phyloP scores from a whole-genome alignment of 2,888 invertebrate genomes.

The Yponomeuta plumbellus region DNA sequence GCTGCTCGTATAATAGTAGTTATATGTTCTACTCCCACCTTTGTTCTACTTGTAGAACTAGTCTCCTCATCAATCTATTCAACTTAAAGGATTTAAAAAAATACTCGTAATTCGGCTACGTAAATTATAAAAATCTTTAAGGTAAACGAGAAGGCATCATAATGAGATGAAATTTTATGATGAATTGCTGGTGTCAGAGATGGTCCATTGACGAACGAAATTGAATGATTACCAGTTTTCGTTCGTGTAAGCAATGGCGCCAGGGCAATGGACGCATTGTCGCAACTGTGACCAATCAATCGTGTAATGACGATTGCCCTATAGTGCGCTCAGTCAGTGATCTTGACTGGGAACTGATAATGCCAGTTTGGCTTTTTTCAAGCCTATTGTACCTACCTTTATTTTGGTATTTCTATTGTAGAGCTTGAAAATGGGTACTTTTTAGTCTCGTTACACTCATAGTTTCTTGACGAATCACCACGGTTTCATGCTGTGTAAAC shows the following conservation, averaged over 20 bases:
- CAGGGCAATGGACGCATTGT: constrained; percentile 38
- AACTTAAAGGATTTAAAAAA: not conserved
- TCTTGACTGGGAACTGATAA: not conserved
- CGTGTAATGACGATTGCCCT: constrained; percentile 41
- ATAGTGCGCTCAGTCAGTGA: not conserved
- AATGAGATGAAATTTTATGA: not conserved
- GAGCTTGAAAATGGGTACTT: not conserved
- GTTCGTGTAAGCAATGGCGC: constrained; percentile 3
- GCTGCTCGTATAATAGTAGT: not conserved
- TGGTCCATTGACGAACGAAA: not conserved
- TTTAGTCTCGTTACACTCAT: not conserved
- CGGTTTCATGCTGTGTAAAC: constrained; percentile 22
- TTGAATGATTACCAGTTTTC: not conserved
- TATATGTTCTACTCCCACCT: not conserved
- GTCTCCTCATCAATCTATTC: too few relatives aligned
- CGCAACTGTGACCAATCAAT: constrained; percentile 40
- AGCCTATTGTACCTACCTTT: not conserved
- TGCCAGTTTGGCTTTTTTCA: not conserved
- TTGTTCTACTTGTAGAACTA: not conserved
- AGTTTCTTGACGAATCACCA: not conserved
- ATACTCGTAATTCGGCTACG: not conserved
- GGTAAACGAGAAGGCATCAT: not conserved
- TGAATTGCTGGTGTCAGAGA: not conserved
- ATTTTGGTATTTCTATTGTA: not conserved
- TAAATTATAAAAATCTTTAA: not conserved